These are phyloP conservation scores for Ganaspis brasiliensis DNA, from an alignment of 2,888 invertebrate genomes.

Conservation along the genomic window DNA sequence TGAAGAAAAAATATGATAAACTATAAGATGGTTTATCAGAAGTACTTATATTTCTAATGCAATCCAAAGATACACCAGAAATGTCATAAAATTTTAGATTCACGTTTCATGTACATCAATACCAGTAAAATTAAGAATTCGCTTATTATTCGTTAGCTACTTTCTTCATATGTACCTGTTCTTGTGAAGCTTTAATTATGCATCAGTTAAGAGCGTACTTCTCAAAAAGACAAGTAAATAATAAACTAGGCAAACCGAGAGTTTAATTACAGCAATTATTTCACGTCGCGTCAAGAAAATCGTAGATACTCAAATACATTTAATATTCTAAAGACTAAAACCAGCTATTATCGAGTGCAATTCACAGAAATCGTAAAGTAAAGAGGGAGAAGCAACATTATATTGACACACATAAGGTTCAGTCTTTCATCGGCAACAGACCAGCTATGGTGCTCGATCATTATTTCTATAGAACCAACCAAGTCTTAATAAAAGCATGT, in stretches of 20 bases:
- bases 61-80: too few relatives aligned
- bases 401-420: background rate
- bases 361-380: too few relatives aligned
- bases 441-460: background rate
- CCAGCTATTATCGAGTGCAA: background rate
- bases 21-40: too few relatives aligned
- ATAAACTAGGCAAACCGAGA: background rate
- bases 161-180: background rate
- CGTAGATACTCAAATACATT: background rate
- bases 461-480: background rate
- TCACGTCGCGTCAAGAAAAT: background rate
- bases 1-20: too few relatives aligned
- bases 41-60: too few relatives aligned
- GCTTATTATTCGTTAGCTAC: background rate
- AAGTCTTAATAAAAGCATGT: background rate
- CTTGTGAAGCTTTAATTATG: background rate
- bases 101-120: background rate
- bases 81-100: too few relatives aligned
- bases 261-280: constrained; percentile 6
- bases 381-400: too few relatives aligned
- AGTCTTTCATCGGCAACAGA: background rate
- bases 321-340: background rate
- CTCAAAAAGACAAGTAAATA: background rate
- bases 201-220: background rate
- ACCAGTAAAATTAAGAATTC: background rate